Evolutionary conservation across 2,113 vertebrate genomes (phyloP), one percentile per base, ranked within the genome.

Genomic region (Bubo bubo): DNA sequence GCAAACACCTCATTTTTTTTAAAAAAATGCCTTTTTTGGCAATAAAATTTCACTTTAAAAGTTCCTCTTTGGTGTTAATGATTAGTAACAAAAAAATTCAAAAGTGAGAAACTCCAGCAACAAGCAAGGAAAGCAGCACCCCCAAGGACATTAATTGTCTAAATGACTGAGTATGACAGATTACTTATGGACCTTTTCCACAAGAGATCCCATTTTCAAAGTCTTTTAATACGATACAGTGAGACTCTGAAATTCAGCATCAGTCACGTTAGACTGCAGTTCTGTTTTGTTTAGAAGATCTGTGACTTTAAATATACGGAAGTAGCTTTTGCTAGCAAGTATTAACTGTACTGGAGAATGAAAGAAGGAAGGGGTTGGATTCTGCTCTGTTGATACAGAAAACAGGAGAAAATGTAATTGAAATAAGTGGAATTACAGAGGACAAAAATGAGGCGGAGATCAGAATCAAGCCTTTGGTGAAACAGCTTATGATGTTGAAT

Each of bases 401-500:
- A 88, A 47, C 3, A 27, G 55, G 77, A 71, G 82, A 88, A 96
- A 95, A 60, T 20, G 45, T 17, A 30, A 37, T 43, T 79, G 83
- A 87, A 89, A 37, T 68, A 60, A 41, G 47, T 58, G 43, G 60
- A 53, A 77, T 71, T 94, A 83, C 30, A 67, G 39, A 52, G 34
- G 71, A 79, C 73, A 72, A 87, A 91, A 96, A 71, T 0, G 6
- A 96, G 22, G 60, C 59, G 53, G 88, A 89, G 76, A 93, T 91
- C 73, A 95, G 95, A 91, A 88, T 95, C 53, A 53, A 82, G 72
- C 49, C 80, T 81, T 80, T 82, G 53, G 71, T 91, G 85, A 60
- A 80, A 95, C 89, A 87, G 89, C 94, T 92, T 91, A 95, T 97
- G 97, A 96, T 87, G 81, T 90, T 84, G 95, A 95, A 85, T 92